Evolutionary conservation across 2,113 vertebrate genomes (phyloP), one percentile per base, ranked within the genome.

Genomic region (Urocolius indicus): DNA sequence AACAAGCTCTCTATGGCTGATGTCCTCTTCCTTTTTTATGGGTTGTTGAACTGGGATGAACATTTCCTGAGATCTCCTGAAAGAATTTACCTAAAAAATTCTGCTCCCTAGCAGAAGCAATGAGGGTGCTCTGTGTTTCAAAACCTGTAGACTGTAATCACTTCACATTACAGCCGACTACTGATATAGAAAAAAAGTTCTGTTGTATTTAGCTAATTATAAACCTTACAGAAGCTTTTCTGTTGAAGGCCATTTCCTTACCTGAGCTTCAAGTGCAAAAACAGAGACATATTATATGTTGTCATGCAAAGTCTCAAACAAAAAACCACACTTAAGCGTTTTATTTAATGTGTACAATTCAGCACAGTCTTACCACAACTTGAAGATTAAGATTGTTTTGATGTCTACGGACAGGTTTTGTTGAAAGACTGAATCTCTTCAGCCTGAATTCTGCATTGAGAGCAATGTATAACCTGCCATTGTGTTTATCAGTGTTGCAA

Each of bases 261-360:
- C 36, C 59, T 69, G 36, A 80, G 10, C 10, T 77, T 66, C 23
- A 69, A 87, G 18, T 41, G 41, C 17, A 45, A 73, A 87, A 84
- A 1, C 10, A 52, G 48, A 75, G 58, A 71, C 15, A 19, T 69
- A 32, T 46, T 54, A 52, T 13, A 9, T 5, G 4, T 48, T 66
- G 7, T 18, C 41, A 41, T 52, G 41, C 22, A 69, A 32, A 54
- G 14, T n/a, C 30, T 91, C 30, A 78, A 80, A 65, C 34, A 16
- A 43, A 65, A 55, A 55, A 16, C 13, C 54, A 19, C n/a, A 4
- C 4, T 57, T 61, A 1, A 0, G 21, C n/a, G 16, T 57, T 48
- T 89, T 62, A n/a, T 45, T 81, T 74, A 21, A 6, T 21, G 10
- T 34, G 17, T 68, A 36, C 7, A 57, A n/a, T 58, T 36, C 65